Percentiles rank a stretch among this genome's conserved stretches.
Evolutionary conservation across 2,888 invertebrate genomes (phyloP).

Genomic region (Venusia cambrica): DNA sequence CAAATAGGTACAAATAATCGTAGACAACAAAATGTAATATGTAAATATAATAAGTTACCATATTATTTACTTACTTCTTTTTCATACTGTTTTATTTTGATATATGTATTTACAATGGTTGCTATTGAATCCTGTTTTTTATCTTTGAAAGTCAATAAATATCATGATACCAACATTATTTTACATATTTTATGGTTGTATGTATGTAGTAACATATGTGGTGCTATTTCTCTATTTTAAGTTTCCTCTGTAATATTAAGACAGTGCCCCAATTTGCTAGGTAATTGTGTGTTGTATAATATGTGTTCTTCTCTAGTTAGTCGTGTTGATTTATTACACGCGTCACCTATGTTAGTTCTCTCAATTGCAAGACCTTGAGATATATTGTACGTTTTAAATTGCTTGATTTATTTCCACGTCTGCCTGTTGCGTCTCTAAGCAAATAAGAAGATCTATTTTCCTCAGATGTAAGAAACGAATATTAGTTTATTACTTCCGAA

Average conservation of each 20-base stretch:
- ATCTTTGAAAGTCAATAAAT: background rate
- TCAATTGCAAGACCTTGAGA: background rate
- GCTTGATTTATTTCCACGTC: too few species aligned
- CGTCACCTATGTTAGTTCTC: background rate
- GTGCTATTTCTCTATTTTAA: conserved; percentile 31
- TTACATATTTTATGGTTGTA: conserved; percentile 1
- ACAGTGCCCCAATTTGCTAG: conserved; percentile 18
- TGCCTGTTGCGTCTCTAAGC: too few species aligned
- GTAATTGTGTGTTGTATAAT: conserved; percentile 2
- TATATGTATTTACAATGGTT: conserved; percentile 23
- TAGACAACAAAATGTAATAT: conserved; percentile 45
- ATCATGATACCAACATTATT: conserved; percentile 1
- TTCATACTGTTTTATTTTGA: conserved; percentile 21
- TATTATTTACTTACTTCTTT: conserved; percentile 33
- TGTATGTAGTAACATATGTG: conserved; percentile 19
- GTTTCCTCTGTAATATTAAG: conserved; percentile 11
- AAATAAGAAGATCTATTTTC: too few species aligned
- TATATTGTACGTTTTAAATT: too few species aligned
- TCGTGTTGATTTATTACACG: conserved; percentile 3
- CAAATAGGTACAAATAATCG: conserved; percentile 42
- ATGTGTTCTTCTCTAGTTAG: background rate
- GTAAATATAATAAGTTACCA: conserved; percentile 60
- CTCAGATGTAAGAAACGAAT: too few species aligned
- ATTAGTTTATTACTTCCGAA: too few species aligned
- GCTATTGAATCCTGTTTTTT: conserved; percentile 8